Conservation (phyloP, 2,113 vertebrate species). For the Zingel zingel region DNA sequence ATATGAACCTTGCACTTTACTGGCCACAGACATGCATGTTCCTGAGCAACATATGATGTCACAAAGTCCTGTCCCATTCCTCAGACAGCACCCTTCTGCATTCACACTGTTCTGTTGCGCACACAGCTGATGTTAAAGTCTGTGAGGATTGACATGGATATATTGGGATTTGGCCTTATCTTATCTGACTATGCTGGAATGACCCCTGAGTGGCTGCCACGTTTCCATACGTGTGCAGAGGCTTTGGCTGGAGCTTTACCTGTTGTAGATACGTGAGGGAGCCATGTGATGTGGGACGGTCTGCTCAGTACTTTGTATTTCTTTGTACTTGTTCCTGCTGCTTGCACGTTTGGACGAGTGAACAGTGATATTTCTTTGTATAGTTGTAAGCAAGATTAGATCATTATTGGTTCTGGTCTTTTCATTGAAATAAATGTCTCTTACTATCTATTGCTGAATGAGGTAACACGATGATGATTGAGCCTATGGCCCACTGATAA, state of each 20-base stretch:
- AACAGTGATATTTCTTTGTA: neutral
- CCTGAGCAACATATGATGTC: neutral
- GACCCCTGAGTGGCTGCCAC: neutral
- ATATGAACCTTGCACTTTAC: neutral
- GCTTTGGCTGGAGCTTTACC: neutral
- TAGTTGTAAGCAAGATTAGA: neutral
- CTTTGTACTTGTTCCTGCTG: neutral
- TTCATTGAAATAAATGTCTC: no score
- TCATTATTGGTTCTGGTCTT: neutral
- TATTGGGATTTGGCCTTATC: neutral
- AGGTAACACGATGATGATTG: no score
- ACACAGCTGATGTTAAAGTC: constrained; percentile 6
- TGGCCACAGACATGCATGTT: neutral
- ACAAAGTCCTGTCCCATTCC: neutral
- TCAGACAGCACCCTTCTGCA: neutral
- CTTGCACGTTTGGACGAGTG: neutral
- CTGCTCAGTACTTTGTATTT: neutral
- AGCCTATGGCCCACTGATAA: no score
- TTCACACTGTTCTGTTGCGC: neutral
- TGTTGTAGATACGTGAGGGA: neutral
- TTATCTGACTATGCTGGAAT: neutral
- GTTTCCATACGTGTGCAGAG: neutral
- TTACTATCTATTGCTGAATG: no score
- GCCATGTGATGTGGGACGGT: neutral
- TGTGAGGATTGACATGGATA: neutral